Percentiles rank a stretch among this genome's conserved stretches.
These are phyloP conservation scores for Pteronura brasiliensis DNA, from an alignment of 2,113 vertebrate genomes.

Conservation along the genomic window DNA sequence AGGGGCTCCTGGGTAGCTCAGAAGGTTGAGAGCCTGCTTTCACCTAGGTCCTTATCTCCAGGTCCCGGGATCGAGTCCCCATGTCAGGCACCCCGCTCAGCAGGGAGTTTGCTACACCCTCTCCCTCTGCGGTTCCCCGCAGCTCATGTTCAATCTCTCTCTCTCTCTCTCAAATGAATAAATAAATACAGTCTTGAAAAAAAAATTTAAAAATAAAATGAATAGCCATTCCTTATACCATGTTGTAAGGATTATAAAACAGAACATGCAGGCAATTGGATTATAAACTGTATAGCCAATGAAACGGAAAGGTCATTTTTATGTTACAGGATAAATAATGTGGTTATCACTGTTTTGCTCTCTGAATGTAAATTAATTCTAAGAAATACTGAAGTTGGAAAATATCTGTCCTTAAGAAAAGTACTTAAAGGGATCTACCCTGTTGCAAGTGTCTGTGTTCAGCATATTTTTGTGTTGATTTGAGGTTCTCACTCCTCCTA, in stretches of 20 bases:
- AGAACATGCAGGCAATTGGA: no score
- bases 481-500: not conserved
- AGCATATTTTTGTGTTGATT: not conserved
- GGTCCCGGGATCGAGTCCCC: not conserved
- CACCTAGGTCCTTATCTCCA: not conserved
- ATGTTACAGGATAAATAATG: not conserved
- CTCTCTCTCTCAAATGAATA: not conserved
- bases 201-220: not conserved
- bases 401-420: not conserved
- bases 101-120: not conserved
- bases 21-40: not conserved
- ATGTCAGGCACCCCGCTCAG: not conserved
- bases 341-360: not conserved
- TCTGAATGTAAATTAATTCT: slow-evolving; percentile 4
- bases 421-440: not conserved
- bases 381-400: not conserved
- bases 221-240: not conserved
- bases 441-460: not conserved
- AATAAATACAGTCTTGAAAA: not conserved
- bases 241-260: not conserved
- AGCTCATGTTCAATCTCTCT: not conserved
- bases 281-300: not conserved
- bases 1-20: not conserved
- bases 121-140: not conserved
- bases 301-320: not conserved